phyloP scores from a whole-genome alignment of 1,140 invertebrate species.

The Schlechtendalia chinensis region DNA sequence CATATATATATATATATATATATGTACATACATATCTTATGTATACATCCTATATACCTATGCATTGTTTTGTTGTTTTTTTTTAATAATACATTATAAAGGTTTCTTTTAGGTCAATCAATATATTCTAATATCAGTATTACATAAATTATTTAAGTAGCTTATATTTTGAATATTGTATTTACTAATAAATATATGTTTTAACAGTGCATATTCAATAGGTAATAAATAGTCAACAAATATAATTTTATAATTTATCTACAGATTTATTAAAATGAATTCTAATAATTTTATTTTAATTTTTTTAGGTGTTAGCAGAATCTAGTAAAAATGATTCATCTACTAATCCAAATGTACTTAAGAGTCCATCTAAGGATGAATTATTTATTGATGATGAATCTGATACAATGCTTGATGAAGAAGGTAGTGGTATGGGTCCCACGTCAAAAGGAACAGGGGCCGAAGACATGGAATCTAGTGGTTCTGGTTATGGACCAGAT shows the following conservation, averaged over 20 bases:
- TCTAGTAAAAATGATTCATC: slow-evolving; percentile 17
- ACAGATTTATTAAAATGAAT: no score
- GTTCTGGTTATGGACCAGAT: slow-evolving; percentile 69
- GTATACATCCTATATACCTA: no score
- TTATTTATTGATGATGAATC: slow-evolving; percentile 39
- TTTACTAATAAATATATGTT: not conserved
- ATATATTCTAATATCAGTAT: not conserved
- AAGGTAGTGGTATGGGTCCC: slow-evolving; percentile 30
- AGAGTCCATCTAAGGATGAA: not conserved
- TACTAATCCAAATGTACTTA: not conserved
- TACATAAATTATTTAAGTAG: not conserved
- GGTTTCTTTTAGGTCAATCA: not conserved
- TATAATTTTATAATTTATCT: no score
- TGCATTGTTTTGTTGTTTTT: no score
- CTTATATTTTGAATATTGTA: not conserved
- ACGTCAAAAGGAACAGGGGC: slow-evolving; percentile 27
- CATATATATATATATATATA: no score
- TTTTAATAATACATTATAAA: not conserved
- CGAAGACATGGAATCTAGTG: slow-evolving; percentile 66
- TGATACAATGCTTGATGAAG: slow-evolving; percentile 35
- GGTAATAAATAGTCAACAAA: not conserved
- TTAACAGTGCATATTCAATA: no score
- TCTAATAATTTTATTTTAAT: not conserved
- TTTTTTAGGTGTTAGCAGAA: slow-evolving; percentile 19
- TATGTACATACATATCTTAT: no score